phyloP scores from a whole-genome alignment of 2,797 vertebrate species.

The Loriculus beryllinus region DNA sequence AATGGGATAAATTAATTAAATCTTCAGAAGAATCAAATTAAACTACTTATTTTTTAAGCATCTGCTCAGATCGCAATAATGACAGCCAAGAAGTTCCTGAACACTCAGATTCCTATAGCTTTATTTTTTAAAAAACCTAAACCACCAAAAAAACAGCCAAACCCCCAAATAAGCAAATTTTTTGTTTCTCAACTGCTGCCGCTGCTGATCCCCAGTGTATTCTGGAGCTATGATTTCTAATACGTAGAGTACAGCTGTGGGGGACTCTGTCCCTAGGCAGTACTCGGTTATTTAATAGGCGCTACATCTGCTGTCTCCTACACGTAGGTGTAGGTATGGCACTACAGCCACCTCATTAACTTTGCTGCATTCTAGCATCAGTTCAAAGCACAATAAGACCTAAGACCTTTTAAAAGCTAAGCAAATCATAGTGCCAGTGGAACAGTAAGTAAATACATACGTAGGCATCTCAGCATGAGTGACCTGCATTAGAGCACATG shows the following conservation, averaged over 20 bases:
- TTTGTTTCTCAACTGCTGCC: neutral
- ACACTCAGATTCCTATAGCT: neutral
- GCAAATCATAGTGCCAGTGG: neutral
- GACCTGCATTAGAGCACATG: neutral
- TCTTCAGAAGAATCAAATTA: neutral
- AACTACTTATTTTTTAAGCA: neutral
- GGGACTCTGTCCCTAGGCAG: neutral
- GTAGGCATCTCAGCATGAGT: neutral
- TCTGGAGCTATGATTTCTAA: neutral
- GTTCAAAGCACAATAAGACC: neutral
- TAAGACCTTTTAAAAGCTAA: neutral
- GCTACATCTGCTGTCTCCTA: neutral
- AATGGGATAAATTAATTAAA: neutral
- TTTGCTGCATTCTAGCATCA: neutral
- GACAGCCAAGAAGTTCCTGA: neutral
- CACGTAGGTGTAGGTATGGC: fast-evolving
- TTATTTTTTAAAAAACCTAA: neutral
- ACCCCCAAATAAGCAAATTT: neutral
- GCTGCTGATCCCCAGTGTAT: neutral
- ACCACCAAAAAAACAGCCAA: neutral
- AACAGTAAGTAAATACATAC: neutral
- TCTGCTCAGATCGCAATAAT: neutral
- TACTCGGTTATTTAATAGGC: fast-evolving
- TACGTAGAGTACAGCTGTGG: fast-evolving
- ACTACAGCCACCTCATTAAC: neutral